Evolutionary conservation across 2,113 vertebrate species (phyloP).

Genomic region (Ptilorrhoa leucosticta): DNA sequence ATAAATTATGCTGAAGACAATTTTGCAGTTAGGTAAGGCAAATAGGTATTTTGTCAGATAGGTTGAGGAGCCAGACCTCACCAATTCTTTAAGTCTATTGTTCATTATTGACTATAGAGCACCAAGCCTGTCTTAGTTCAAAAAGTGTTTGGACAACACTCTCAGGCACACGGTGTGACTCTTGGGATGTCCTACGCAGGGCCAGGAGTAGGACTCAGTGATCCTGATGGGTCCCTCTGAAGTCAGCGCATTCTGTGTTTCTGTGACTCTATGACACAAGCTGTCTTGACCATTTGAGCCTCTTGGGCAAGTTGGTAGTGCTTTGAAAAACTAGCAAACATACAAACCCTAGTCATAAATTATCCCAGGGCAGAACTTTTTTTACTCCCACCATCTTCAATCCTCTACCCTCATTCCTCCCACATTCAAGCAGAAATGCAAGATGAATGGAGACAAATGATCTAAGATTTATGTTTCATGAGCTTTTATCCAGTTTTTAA

Average conservation of each 20-base stretch:
- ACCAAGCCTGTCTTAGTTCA: neutral
- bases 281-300: rapidly evolving
- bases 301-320: neutral
- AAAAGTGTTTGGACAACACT: neutral
- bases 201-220: neutral
- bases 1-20: neutral
- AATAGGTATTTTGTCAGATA: neutral
- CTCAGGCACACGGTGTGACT: neutral
- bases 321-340: neutral
- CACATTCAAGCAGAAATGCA: neutral
- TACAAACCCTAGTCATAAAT: neutral
- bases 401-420: neutral
- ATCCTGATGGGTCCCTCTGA: neutral
- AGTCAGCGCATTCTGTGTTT: neutral
- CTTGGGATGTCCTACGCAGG: neutral
- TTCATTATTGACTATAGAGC: too few species aligned
- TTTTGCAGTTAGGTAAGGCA: neutral
- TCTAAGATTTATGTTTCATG: neutral
- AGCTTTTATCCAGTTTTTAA: neutral
- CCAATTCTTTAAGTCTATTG: neutral
- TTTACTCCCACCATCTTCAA: neutral
- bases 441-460: neutral
- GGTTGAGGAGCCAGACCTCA: neutral
- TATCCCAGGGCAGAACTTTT: neutral
- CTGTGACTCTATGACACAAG: neutral